Evolutionary conservation across 2,113 vertebrate species (phyloP), one percentile per base, ranked within the genome.

Genomic region (Oncorhynchus clarkii): DNA sequence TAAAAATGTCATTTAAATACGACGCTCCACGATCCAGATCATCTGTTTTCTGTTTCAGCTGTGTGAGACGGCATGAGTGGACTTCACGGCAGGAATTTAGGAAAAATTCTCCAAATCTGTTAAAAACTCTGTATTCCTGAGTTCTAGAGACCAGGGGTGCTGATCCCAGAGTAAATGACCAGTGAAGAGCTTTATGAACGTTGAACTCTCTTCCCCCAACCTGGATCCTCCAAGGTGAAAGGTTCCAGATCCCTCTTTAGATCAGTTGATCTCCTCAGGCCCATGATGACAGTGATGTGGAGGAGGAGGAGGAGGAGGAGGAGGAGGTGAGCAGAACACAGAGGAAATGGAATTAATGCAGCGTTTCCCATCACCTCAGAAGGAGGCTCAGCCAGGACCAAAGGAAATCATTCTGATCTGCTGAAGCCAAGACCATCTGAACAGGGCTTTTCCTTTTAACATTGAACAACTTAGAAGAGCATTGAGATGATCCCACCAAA

Each of bases 161-260:
- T 64, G n/a, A 64, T 39, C 31, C 20, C 18, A n/a, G 31, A 34
- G 54, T 64, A n/a, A 45, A 60, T 82, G 83, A 88, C 29, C 29
- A 29, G 29, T 29, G 4, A 4, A 29, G 29, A 29, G 29, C 5
- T 9, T 88, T 88, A 87, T 88, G 79, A 88, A 82, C 73, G 78
- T 64, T 9, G 45, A 62, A 83, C 84, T 82, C 76, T 78, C 76
- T 78, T 76, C 84, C 82, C 82, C 13, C 49, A 51, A 29, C 49
- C 49, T 51, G 49, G 49, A 90, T 89, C 88, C 88, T 85, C 74
- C 0, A 78, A 91, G 91, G 90, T 92, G 89, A 92, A 91, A 90
- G 89, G 91, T 91, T 89, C 78, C 88, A 91, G 92, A 93, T 93
- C 87, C 89, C 87, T 89, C 90, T 92, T 89, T 90, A 91, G 90